Base-by-base conservation (phyloP, 2,113 vertebrate species). In the Campylomormyrus tamandua region DNA sequence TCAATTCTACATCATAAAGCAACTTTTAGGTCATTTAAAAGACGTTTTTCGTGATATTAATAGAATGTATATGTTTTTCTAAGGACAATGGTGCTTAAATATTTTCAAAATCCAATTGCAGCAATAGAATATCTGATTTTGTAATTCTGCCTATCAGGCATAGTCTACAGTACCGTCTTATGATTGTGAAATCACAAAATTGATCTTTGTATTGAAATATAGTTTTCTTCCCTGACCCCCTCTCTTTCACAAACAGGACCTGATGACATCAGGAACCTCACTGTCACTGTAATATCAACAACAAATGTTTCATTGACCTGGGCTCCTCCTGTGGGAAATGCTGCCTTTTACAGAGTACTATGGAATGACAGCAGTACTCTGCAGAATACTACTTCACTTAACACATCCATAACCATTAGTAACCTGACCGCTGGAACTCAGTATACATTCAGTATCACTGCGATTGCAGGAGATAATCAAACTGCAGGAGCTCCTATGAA, bases 371-470 rank as follows among this genome's bases (percentile, higher is more conserved):
- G 48, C 48, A 49, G 3, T 49, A 49, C 77, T 52, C 50, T 4
- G 21, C 56, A n/a, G 56, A 62, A 8, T 62, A 19, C 56, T 21
- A 62, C 7, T 19, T 24, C 2, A 8, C 56, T n/a, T n/a, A n/a
- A 8, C 24, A n/a, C 56, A 19, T 83, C 10, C 13, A 27, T 83
- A 39, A 45, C 56, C 56, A 62, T 62, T 39, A 80, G 27, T 39
- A 27, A 5, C 7, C 94, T 95, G 84, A 52, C 0, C 3, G 90
- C 93, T 0, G 95, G 95, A 85, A 93, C 92, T 45, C 48, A 87
- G 0, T 94, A 91, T 90, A 88, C 15, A 2, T 93, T 95, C 91
- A 94, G 92, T 89, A 92, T 95, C 21, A 89, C 19, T 39, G 93
- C 93, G 74, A 42, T 15, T 52, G 90, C 91, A 24, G 77, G 17